Evolutionary conservation across 2,797 vertebrate genomes (phyloP).

Genomic region (Lacerta viridis): DNA sequence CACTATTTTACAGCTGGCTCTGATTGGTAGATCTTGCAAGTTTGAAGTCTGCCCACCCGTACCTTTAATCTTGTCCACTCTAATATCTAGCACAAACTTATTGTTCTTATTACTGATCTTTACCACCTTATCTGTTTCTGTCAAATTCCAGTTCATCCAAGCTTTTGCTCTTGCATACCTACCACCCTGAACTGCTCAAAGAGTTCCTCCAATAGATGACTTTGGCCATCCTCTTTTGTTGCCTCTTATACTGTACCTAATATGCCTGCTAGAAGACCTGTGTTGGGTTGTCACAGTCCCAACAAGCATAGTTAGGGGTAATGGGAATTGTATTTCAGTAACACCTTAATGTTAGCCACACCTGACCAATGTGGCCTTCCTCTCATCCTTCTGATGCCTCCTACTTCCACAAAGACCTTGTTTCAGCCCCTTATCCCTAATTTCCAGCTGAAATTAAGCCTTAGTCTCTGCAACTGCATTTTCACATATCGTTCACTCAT

Average conservation of each 20-base stretch:
- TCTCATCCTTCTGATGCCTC: neutral
- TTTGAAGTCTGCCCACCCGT: too few species aligned
- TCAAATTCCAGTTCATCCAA: neutral
- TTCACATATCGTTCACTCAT: neutral
- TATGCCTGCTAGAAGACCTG: neutral
- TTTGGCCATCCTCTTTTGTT: neutral
- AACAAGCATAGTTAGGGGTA: too few species aligned
- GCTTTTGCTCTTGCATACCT: neutral
- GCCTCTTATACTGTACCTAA: neutral
- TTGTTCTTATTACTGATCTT: neutral
- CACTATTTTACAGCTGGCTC: too few species aligned
- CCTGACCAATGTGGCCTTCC: too few species aligned
- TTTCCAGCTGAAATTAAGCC: neutral
- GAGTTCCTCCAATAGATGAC: neutral
- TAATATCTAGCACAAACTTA: neutral
- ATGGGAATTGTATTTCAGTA: too few species aligned
- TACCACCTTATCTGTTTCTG: neutral
- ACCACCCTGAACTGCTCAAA: neutral
- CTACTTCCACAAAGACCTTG: neutral
- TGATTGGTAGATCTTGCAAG: too few species aligned
- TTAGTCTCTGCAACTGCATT: neutral
- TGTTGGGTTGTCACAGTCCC: neutral
- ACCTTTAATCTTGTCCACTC: neutral
- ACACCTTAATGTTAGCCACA: too few species aligned
- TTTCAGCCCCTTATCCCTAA: neutral